Percentiles rank a stretch among this genome's conserved stretches.
phyloP scores from a whole-genome alignment of 2,113 vertebrate species.

The Dasyurus viverrinus region DNA sequence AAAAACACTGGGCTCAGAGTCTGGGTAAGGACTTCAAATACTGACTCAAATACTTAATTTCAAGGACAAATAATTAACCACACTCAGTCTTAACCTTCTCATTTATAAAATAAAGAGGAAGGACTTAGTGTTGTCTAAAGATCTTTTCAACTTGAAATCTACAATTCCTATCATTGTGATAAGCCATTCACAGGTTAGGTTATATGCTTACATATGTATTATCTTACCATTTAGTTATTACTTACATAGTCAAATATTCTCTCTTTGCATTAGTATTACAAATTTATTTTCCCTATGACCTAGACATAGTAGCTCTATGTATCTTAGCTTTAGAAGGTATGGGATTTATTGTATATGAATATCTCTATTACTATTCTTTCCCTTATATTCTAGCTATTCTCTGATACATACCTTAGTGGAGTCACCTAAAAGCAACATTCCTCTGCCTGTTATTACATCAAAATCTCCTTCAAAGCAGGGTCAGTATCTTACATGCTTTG shows the following conservation, averaged over 20 bases:
- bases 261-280: not conserved
- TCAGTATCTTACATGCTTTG: not conserved
- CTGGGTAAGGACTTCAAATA: not conserved
- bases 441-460: not conserved
- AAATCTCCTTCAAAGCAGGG: not conserved
- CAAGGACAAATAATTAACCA: not conserved
- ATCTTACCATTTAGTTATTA: not conserved
- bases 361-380: not conserved
- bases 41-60: not conserved
- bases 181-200: not conserved
- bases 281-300: not conserved
- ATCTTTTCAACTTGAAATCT: not conserved
- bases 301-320: not conserved
- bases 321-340: not conserved
- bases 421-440: not conserved
- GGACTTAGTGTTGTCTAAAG: not conserved
- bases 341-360: not conserved
- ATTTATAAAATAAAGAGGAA: not conserved
- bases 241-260: not conserved
- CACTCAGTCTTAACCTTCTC: not conserved
- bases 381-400: not conserved
- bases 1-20: not conserved
- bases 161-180: not conserved
- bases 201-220: not conserved
- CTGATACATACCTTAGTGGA: not conserved